Base-by-base conservation (phyloP, 2,113 vertebrate species). In the Marmota monax region DNA sequence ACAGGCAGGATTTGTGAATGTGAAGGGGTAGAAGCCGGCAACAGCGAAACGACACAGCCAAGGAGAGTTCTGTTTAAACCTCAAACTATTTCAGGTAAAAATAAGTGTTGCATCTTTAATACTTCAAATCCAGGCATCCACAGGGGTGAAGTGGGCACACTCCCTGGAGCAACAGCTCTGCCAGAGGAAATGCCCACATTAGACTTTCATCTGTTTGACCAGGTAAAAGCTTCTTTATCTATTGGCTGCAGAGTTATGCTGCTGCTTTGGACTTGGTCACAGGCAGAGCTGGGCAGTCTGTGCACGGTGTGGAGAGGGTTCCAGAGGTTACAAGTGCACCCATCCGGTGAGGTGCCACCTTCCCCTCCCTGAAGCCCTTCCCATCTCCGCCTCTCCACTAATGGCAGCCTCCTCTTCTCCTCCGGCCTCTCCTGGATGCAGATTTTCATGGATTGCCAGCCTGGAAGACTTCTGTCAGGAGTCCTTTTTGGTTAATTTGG, bases 261-360 rank as follows among this genome's bases (percentile, higher is more conserved):
- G 1, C n/a, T 39, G 58, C 70, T 29, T 7, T 23, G 61, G 25
- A 45, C 20, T 34, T 63, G 37, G 37, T 27, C 4, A 27, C 29
- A 7, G 29, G 48, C 27, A 77, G 58, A 77, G 12, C 56, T 72
- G 51, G 76, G 22, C 45, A 67, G 25, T 63, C 5, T 85, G 37
- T 37, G 73, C 17, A 29, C 1, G 4, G 4, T 13, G 20, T 18
- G 20, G 53, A 56, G 74, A 25, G 42, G 0, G 45, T 22, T 67
- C 5, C 7, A 32, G 79, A 53, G 14, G 3, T 3, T 16, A 2
- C 0, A 0, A 0, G 9, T 27, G 20, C 1, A 29, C 11, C 16
- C 11, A 32, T 27, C 42, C 10, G n/a, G 79, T 5, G 17, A 18
- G 3, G 6, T 42, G 18, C 37, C 58, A 63, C 18, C 20, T 13